Evolutionary conservation across 2,888 invertebrate genomes (phyloP).

Genomic region (Catonia carolina): DNA sequence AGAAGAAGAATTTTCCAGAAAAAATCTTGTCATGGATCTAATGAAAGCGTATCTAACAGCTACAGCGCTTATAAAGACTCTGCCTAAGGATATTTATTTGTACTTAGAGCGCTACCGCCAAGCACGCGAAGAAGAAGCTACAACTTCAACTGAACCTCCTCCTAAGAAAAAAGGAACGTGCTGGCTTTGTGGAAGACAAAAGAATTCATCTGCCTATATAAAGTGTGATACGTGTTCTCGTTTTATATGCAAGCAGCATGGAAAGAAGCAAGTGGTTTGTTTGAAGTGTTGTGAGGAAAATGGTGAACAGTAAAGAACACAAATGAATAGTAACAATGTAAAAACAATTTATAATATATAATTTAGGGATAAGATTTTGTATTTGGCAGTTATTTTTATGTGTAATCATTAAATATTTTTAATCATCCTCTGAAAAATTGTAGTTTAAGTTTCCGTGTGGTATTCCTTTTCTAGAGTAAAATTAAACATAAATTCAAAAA

Average conservation of each 20-base stretch:
- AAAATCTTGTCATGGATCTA: not conserved
- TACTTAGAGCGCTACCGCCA: not conserved
- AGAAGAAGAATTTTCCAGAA: not conserved
- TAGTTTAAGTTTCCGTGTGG: too few relatives aligned
- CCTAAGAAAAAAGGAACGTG: constrained; percentile 11
- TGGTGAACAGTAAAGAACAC: not conserved
- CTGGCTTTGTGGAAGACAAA: constrained; percentile 4
- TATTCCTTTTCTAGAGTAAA: too few relatives aligned
- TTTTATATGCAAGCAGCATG: constrained; percentile 6
- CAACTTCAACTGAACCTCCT: not conserved
- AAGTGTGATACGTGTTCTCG: not conserved
- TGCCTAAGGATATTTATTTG: not conserved
- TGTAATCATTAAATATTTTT: too few relatives aligned
- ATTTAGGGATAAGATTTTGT: too few relatives aligned
- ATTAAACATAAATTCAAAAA: too few relatives aligned
- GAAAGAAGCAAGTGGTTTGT: constrained; percentile 3
- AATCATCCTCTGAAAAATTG: too few relatives aligned
- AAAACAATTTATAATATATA: not conserved
- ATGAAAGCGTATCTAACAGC: constrained; percentile 1
- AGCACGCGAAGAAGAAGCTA: not conserved
- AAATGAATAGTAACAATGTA: too few relatives aligned
- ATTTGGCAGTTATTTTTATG: too few relatives aligned
- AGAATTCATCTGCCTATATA: not conserved
- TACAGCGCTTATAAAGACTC: not conserved
- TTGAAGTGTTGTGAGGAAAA: constrained; percentile 1